phyloP scores from a whole-genome alignment of 1,140 invertebrate genomes.

The Heliconius melpomene region DNA sequence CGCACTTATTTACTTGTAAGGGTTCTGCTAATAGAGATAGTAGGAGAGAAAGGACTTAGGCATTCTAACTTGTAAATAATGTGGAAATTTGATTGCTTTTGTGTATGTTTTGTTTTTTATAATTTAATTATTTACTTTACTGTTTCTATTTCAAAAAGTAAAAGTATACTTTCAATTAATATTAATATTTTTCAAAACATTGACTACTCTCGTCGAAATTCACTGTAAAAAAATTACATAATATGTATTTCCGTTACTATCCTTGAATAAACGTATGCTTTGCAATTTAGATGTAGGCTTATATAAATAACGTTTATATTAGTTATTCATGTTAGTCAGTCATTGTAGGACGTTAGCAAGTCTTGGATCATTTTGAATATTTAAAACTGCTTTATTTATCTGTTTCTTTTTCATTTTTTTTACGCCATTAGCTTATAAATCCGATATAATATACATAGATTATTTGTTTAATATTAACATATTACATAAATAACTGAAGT shows the following conservation, averaged over 20 bases:
- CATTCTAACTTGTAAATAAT: neutral
- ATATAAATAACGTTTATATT: neutral
- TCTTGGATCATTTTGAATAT: conserved; percentile 5
- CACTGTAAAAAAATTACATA: neutral
- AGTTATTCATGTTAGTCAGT: conserved; percentile 9
- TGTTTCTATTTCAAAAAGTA: too few relatives aligned
- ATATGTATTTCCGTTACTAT: neutral
- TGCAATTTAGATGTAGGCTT: conserved; percentile 1
- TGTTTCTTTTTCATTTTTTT: neutral
- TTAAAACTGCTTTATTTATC: neutral
- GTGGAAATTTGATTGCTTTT: too few relatives aligned
- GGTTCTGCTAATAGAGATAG: neutral
- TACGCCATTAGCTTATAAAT: neutral
- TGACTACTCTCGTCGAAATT: neutral
- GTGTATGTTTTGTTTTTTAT: too few relatives aligned
- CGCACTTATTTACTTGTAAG: conserved; percentile 27
- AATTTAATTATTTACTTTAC: too few relatives aligned
- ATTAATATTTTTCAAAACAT: neutral
- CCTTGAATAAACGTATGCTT: neutral
- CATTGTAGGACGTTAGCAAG: neutral
- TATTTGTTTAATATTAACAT: neutral
- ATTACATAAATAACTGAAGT: neutral
- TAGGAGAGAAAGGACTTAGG: neutral
- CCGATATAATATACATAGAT: neutral
- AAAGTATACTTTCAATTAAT: too few relatives aligned